Percentiles rank a stretch among this genome's conserved stretches.
These are phyloP conservation scores for Chalcis sispes DNA, from an alignment of 2,888 invertebrate species.

Conservation along the genomic window DNA sequence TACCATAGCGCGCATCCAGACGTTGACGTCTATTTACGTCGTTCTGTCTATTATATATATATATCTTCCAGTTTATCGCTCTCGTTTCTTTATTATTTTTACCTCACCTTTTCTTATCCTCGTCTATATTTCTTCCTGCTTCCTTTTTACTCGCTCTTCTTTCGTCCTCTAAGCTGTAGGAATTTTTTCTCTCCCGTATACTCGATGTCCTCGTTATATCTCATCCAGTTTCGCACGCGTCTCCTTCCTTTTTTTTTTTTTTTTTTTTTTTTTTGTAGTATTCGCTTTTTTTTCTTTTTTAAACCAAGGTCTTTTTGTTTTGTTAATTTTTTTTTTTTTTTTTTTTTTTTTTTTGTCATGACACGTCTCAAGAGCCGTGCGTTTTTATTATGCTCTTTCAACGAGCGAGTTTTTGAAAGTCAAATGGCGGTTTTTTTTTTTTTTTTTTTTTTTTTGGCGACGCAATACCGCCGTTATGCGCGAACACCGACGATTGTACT, in stretches of 20 bases:
- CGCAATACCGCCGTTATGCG: too few species aligned
- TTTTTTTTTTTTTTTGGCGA: not conserved
- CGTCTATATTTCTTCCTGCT: not conserved
- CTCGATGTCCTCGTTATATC: conserved; percentile 19
- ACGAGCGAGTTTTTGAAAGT: conserved; percentile 25
- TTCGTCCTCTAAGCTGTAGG: not conserved
- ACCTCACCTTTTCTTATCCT: not conserved
- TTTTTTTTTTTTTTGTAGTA: not conserved
- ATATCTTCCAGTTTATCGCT: conserved; percentile 25
- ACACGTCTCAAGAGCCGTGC: not conserved
- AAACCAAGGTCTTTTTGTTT: not conserved
- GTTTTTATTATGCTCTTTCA: not conserved
- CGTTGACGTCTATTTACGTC: not conserved
- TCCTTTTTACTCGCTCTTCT: not conserved
- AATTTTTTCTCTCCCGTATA: conserved; percentile 8
- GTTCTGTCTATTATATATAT: not conserved
- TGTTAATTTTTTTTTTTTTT: not conserved
- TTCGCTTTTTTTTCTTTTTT: too few species aligned
- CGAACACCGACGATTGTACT: conserved; percentile 32
- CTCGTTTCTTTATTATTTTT: conserved; percentile 16
- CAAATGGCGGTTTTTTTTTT: conserved; percentile 23
- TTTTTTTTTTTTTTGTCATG: not conserved
- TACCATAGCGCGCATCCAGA: too few species aligned
- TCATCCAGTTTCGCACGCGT: conserved; percentile 13
- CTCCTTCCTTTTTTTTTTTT: not conserved